phyloP scores from a whole-genome alignment of 2,113 vertebrate genomes.

The Thymallus thymallus region DNA sequence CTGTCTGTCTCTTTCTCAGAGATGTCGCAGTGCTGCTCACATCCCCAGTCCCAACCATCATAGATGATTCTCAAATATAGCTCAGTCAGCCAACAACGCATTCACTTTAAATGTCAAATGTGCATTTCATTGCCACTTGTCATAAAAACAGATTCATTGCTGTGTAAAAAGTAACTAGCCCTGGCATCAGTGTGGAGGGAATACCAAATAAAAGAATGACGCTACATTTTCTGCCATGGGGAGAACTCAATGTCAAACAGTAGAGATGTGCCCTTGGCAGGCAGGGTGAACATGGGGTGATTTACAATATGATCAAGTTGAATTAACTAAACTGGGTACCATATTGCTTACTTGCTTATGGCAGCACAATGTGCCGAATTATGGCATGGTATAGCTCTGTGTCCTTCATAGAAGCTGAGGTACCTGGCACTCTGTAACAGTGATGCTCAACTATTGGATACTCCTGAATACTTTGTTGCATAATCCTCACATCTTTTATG shows the following conservation, averaged over 20 bases:
- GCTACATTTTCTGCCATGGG: conserved; percentile 15
- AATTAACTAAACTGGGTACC: background rate
- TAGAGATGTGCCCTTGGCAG: background rate
- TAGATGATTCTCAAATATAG: background rate
- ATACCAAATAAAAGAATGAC: conserved; percentile 1
- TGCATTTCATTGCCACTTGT: conserved; percentile 26
- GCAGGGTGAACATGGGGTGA: background rate
- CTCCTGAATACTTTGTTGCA: background rate
- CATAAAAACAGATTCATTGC: conserved; percentile 24
- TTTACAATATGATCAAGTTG: background rate
- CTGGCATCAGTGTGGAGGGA: background rate
- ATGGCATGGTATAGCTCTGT: background rate
- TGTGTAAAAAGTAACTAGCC: conserved; percentile 2
- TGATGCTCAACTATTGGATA: too few species aligned
- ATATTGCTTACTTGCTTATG: background rate
- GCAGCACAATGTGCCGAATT: background rate
- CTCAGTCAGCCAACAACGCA: conserved; percentile 3
- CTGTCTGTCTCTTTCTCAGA: background rate
- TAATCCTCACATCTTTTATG: background rate
- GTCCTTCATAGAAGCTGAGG: background rate
- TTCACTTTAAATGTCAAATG: conserved; percentile 18
- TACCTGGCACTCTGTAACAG: too few species aligned
- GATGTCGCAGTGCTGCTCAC: conserved; percentile 18
- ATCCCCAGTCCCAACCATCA: background rate
- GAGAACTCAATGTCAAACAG: conserved; percentile 14